Evolutionary conservation across 2,113 vertebrate species (phyloP), one percentile per base, ranked within the genome.

Genomic region (Callopanchax toddi): DNA sequence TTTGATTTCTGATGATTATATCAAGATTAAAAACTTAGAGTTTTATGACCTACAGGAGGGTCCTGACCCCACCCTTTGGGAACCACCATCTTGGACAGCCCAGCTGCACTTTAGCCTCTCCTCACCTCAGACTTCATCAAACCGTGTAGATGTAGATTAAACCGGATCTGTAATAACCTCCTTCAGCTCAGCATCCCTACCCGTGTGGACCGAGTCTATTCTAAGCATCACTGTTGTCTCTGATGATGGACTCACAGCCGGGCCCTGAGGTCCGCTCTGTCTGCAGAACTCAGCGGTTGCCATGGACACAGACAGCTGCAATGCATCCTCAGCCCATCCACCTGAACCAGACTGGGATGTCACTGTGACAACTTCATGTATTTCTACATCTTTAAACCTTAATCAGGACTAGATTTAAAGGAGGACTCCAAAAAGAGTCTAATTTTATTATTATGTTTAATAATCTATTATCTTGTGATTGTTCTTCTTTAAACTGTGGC

Each of bases 281-380:
- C 74, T 78, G 57, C 67, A 59, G 18, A 48, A 2, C 54, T 76
- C 68, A 5, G 18, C 15, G 56, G 86, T 85, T 85, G 60, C 75
- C 71, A 83, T 85, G 62, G 76, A 40, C 70, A 83, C 86, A 65
- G 65, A 74, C 83, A 16, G 78, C 63, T 67, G 66, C 52, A 18
- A 37, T 4, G 39, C 68, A 73, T 49, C 74, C 42, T 62, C 23
- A 36, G 39, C 60, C 26, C 57, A 53, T 56, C 65, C 60, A 56
- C 43, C 57, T 21, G 15, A 57, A 61, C 26, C 53, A 61, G 37
- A 61, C 57, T 15, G 39, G 43, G 60, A 26, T 29, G 67, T 26
- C 57, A 11, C 2, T 23, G 42, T 37, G 39, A 46, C 67, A 71
- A 73, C 46, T 29, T 62, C 1, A 57, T 6, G 36, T 42, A n/a